These are phyloP conservation scores for Samia ricini DNA, from an alignment of 1,140 invertebrate genomes.

Conservation along the genomic window DNA sequence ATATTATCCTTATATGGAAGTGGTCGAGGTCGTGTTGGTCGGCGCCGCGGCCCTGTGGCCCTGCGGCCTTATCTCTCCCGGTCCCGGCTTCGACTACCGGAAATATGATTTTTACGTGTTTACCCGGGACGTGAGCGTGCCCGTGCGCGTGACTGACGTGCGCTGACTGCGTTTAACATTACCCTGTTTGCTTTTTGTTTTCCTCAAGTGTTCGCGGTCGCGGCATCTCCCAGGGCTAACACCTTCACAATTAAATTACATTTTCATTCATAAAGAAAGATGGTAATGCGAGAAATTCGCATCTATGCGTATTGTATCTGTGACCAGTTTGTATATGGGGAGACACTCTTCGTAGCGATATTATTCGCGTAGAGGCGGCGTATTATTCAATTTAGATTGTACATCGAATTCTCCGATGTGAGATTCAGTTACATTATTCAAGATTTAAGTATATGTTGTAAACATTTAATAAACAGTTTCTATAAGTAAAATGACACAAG, in stretches of 20 bases:
- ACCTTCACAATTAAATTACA: neutral
- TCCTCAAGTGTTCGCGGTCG: neutral
- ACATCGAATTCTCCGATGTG: too few species aligned
- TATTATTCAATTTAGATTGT: too few species aligned
- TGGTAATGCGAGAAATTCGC: too few species aligned
- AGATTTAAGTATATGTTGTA: too few species aligned
- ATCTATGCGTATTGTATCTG: neutral
- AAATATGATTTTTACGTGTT: constrained; percentile 30
- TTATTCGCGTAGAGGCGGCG: too few species aligned
- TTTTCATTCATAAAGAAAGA: neutral
- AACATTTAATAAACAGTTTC: too few species aligned
- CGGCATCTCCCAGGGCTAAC: neutral
- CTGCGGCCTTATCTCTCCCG: constrained; percentile 14
- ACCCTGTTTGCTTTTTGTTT: neutral
- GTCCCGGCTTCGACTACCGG: constrained; percentile 17
- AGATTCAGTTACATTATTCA: too few species aligned
- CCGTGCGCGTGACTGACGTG: constrained; percentile 12
- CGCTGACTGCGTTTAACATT: neutral
- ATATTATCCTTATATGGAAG: constrained; percentile 13
- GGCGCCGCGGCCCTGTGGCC: constrained; percentile 3
- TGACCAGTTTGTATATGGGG: neutral
- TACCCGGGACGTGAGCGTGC: constrained; percentile 16
- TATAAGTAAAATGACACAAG: too few species aligned
- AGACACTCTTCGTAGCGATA: neutral
- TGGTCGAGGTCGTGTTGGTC: neutral